Conservation (phyloP, 2,113 vertebrate genomes). For the Argyrosomus japonicus region DNA sequence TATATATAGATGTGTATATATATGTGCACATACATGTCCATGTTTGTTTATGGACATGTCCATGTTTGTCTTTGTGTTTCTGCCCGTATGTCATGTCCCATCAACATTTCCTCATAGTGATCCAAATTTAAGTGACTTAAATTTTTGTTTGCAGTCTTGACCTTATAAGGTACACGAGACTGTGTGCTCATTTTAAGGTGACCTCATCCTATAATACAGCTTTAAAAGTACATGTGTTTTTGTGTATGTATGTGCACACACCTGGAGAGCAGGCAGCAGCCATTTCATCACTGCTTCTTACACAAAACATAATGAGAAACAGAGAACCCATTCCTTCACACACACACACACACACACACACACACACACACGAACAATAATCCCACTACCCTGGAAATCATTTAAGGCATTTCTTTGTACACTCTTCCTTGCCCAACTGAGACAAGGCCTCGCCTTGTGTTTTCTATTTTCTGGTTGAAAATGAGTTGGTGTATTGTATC, state of each 20-base stretch:
- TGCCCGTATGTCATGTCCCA: neutral
- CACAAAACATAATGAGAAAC: slow-evolving; percentile 67
- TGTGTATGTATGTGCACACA: slow-evolving; percentile 15
- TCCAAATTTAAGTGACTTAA: neutral
- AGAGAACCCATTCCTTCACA: slow-evolving; percentile 24
- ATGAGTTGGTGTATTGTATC: slow-evolving; percentile 24
- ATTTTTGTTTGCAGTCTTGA: slow-evolving; percentile 32
- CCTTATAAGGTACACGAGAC: slow-evolving; percentile 47
- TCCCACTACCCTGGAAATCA: slow-evolving; percentile 33
- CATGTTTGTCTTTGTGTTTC: neutral
- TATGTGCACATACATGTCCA: neutral
- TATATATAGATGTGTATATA: neutral
- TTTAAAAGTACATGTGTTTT: slow-evolving; percentile 22
- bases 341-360: neutral
- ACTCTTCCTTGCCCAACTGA: neutral
- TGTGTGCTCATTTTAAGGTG: slow-evolving; percentile 43
- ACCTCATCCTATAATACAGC: slow-evolving; percentile 61
- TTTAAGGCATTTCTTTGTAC: slow-evolving; percentile 36
- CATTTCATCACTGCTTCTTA: slow-evolving; percentile 52
- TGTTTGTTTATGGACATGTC: neutral
- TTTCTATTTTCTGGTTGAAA: slow-evolving; percentile 3
- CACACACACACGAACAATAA: slow-evolving; percentile 9
- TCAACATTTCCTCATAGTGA: slow-evolving; percentile 5
- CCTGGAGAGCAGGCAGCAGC: slow-evolving; percentile 38
- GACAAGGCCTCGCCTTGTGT: slow-evolving; percentile 27